A percentile compares a stretch with the other conserved stretches of the same genome.
These are phyloP conservation scores for Chouioia cunea DNA, from an alignment of 2,888 invertebrate species.

Conservation along the genomic window DNA sequence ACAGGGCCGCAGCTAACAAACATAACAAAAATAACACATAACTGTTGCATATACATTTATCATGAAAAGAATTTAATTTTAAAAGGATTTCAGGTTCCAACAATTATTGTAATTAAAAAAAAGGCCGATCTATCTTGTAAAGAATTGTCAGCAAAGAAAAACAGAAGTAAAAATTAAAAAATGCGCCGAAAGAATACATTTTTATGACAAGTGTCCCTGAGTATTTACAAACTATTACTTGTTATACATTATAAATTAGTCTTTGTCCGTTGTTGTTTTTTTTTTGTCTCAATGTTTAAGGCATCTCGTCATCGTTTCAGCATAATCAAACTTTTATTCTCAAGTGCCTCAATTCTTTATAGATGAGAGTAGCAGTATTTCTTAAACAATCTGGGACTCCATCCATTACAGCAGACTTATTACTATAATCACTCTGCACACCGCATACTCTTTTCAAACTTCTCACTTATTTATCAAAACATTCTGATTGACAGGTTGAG, in stretches of 20 bases:
- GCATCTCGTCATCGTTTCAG: slow-evolving; percentile 42
- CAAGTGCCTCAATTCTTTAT: slow-evolving; percentile 44
- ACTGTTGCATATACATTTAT: slow-evolving; percentile 35
- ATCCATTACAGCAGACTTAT: slow-evolving; percentile 29
- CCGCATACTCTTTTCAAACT: slow-evolving; percentile 36
- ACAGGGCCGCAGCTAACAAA: slow-evolving; percentile 44
- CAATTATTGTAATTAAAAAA: slow-evolving; percentile 24
- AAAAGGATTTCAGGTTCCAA: slow-evolving; percentile 33
- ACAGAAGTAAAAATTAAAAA: slow-evolving; percentile 42
- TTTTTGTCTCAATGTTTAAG: slow-evolving; percentile 43
- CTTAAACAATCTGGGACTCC: slow-evolving; percentile 37
- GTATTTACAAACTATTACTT: slow-evolving; percentile 46
- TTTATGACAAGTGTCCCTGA: slow-evolving; percentile 45
- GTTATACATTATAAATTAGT: slow-evolving; percentile 42
- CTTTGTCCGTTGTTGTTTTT: slow-evolving; percentile 43
- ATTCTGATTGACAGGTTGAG: slow-evolving; percentile 40
- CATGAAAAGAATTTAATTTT: slow-evolving; percentile 27
- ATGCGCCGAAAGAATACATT: slow-evolving; percentile 42
- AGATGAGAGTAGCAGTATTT: slow-evolving; percentile 39
- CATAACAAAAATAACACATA: slow-evolving; percentile 48
- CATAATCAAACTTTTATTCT: slow-evolving; percentile 34
- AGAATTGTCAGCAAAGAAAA: slow-evolving; percentile 37
- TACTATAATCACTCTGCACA: slow-evolving; percentile 25
- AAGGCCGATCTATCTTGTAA: slow-evolving; percentile 29
- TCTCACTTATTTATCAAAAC: slow-evolving; percentile 32